Conservation (phyloP, 2,888 invertebrate species). For the Dolichopus griseipennis region DNA sequence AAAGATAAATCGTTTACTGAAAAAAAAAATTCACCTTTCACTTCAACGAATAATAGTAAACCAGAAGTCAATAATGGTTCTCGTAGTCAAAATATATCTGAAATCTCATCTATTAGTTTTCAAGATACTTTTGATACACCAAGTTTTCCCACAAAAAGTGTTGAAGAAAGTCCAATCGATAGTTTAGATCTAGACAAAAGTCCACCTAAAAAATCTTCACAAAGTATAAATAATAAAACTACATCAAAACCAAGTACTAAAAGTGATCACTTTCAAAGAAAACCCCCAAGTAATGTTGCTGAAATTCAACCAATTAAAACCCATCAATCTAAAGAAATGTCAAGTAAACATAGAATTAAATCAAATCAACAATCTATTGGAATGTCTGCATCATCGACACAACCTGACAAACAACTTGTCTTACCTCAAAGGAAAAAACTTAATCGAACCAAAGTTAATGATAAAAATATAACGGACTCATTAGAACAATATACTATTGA, state of each 20-base stretch:
- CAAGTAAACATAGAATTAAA: background rate
- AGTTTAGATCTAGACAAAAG: background rate
- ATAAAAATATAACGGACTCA: slow-evolving; percentile 20
- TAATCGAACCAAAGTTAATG: slow-evolving; percentile 16
- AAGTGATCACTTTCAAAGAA: background rate
- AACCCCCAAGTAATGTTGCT: background rate
- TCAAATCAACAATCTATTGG: background rate
- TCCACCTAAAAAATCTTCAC: background rate
- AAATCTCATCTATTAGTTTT: background rate
- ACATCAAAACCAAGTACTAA: background rate
- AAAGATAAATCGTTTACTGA: background rate
- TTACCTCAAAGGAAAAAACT: background rate
- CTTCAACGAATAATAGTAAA: background rate
- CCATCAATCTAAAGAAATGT: no score
- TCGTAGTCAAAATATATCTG: background rate
- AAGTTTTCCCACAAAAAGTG: background rate
- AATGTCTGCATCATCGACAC: background rate
- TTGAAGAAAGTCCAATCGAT: background rate
- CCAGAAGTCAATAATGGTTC: background rate
- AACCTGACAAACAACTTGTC: background rate
- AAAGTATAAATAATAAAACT: background rate
- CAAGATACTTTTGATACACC: background rate
- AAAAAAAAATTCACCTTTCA: background rate
- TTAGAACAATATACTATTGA: slow-evolving; percentile 30
- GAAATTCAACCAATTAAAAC: background rate